phyloP scores from a whole-genome alignment of 1,140 invertebrate species.

The Heliothis virescens region DNA sequence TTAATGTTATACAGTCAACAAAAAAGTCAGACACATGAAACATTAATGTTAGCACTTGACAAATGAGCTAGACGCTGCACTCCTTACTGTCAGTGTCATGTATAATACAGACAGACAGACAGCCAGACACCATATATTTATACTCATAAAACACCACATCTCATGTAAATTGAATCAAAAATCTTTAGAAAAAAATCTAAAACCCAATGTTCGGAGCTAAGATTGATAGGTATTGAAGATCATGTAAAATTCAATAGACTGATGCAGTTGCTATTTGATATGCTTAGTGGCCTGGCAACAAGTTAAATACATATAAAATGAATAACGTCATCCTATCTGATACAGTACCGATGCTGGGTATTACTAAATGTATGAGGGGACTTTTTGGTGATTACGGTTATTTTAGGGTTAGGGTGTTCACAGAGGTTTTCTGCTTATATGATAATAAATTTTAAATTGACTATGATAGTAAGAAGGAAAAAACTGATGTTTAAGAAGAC shows the following conservation, averaged over 20 bases:
- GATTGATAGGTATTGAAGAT: conserved; percentile 63
- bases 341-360: neutral
- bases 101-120: conserved; percentile 55
- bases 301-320: conserved; percentile 3
- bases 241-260: conserved; percentile 67
- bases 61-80: conserved; percentile 73
- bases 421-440: neutral
- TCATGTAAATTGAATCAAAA: conserved; percentile 62
- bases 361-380: neutral
- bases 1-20: conserved; percentile 44
- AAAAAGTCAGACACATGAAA: conserved; percentile 66
- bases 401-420: neutral
- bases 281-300: conserved; percentile 32
- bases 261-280: conserved; percentile 62
- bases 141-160: conserved; percentile 57
- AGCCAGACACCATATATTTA: conserved; percentile 53
- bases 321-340: conserved; percentile 5
- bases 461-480: too few species aligned
- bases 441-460: neutral
- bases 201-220: neutral
- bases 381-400: neutral
- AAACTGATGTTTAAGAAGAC: too few species aligned
- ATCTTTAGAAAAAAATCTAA: conserved; percentile 20
- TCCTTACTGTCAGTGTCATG: conserved; percentile 64
- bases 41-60: conserved; percentile 69